Evolutionary conservation across 2,888 invertebrate genomes (phyloP).

Genomic region (Agrotis exclamationis): DNA sequence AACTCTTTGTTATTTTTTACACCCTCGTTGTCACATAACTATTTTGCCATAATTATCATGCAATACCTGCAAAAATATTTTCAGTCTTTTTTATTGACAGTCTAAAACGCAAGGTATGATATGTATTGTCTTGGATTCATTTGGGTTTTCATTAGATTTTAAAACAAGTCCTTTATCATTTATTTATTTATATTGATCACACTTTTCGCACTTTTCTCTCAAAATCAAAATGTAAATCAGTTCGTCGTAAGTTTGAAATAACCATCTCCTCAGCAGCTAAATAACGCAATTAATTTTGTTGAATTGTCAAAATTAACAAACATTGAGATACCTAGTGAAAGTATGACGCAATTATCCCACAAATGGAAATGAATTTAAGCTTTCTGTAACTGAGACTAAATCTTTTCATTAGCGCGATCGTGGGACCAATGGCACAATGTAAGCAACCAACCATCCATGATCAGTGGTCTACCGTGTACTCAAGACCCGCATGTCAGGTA

Average conservation of each 20-base stretch:
- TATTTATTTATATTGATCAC: too few species aligned
- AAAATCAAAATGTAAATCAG: not conserved
- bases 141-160: not conserved
- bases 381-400: constrained; percentile 1
- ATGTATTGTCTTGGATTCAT: not conserved
- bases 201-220: not conserved
- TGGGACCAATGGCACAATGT: constrained; percentile 12
- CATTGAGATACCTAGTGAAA: too few species aligned
- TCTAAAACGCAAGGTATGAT: not conserved
- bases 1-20: not conserved
- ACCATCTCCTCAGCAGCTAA: not conserved
- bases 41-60: not conserved
- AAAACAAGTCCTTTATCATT: not conserved
- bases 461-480: constrained; percentile 39
- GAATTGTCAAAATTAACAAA: not conserved
- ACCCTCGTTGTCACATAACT: not conserved
- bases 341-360: not conserved
- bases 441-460: constrained; percentile 26
- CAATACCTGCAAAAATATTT: not conserved
- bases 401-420: constrained; percentile 9
- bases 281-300: not conserved
- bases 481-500: constrained; percentile 63
- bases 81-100: not conserved
- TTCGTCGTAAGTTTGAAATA: not conserved
- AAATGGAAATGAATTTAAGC: constrained; percentile 9